Evolutionary conservation across 2,888 invertebrate species (phyloP), one percentile per base, ranked within the genome.

Genomic region (Ophion slaviceki): DNA sequence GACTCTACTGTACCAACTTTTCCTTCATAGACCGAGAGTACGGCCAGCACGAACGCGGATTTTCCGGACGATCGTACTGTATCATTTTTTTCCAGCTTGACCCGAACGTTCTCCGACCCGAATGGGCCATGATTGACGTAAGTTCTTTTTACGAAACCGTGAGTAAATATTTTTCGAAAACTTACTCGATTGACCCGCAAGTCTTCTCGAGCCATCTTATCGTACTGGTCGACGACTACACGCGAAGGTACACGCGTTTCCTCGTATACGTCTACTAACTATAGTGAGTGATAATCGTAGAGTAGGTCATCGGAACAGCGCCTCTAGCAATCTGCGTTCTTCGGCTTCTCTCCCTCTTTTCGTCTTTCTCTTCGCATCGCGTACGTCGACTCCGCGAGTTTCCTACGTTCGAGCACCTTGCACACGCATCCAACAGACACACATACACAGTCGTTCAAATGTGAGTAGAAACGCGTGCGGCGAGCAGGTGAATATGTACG

Each of bases 271-370:
- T 87, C 87, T 88, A 87, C 88, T 86, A 87, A 87, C 91, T 91
- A 82, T 88, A 89, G 89, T 89, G 92, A 91, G 89, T 90, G 92
- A 92, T 92, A 92, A 92, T 92, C 92, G 92, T 91, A 91, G 92
- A 93, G 93, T 93, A 92, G 93, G 93, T 93, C 93, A 93, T 89
- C 92, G 92, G 93, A 93, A 93, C 93, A 93, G 90, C 88, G 93
- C 93, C 93, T 91, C 90, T 90, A 93, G 93, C 93, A 84, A 92
- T 93, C 92, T 91, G 90, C 93, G 93, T 93, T 92, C 93, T 88
- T 92, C 88, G 87, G 84, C 87, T 89, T 89, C 86, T 88, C 88
- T 87, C 86, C 87, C 88, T 85, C 87, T 66, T 86, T 87, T 87
- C 81, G 84, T 86, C 88, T 86, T 86, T 84, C 75, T 78, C 70